These are phyloP conservation scores for Peromyscus maniculatus DNA, from an alignment of 2,113 vertebrate species.

Conservation along the genomic window DNA sequence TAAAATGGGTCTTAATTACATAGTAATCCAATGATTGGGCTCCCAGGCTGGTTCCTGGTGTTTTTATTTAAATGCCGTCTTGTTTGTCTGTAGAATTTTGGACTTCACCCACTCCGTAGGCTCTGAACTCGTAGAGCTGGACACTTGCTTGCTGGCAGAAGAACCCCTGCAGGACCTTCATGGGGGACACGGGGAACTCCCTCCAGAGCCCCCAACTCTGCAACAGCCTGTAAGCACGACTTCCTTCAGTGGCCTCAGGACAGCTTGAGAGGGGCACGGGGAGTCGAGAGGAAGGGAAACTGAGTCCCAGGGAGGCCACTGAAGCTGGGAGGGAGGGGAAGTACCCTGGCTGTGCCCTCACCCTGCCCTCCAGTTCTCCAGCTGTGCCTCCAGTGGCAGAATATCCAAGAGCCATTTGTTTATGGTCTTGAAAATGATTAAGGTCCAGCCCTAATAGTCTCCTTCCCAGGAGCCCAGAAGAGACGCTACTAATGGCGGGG, in stretches of 20 bases:
- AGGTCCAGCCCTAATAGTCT: too few relatives aligned
- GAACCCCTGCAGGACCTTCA: slow-evolving; percentile 76
- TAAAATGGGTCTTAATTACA: background rate
- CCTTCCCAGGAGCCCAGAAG: too few relatives aligned
- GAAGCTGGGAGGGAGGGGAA: background rate
- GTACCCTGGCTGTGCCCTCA: too few relatives aligned
- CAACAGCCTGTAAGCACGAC: slow-evolving; percentile 78
- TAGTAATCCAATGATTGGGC: too few relatives aligned
- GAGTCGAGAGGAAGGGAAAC: background rate
- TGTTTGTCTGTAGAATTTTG: slow-evolving; percentile 88
- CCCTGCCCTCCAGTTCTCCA: accelerated
- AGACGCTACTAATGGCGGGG: too few relatives aligned
- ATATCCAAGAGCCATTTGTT: background rate
- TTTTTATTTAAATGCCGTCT: background rate
- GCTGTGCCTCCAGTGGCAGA: background rate
- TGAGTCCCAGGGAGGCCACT: background rate
- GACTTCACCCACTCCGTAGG: slow-evolving; percentile 92
- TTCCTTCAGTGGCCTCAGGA: background rate
- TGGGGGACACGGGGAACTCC: slow-evolving; percentile 82
- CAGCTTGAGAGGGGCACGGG: background rate
- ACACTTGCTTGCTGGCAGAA: slow-evolving; percentile 91
- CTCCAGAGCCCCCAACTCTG: slow-evolving; percentile 82
- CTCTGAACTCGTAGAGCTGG: slow-evolving; percentile 91
- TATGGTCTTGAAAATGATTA: background rate
- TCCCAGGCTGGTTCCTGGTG: too few relatives aligned